Evolutionary conservation across 2,113 vertebrate genomes (phyloP), one percentile per base, ranked within the genome.

Genomic region (Eurystomus gularis): DNA sequence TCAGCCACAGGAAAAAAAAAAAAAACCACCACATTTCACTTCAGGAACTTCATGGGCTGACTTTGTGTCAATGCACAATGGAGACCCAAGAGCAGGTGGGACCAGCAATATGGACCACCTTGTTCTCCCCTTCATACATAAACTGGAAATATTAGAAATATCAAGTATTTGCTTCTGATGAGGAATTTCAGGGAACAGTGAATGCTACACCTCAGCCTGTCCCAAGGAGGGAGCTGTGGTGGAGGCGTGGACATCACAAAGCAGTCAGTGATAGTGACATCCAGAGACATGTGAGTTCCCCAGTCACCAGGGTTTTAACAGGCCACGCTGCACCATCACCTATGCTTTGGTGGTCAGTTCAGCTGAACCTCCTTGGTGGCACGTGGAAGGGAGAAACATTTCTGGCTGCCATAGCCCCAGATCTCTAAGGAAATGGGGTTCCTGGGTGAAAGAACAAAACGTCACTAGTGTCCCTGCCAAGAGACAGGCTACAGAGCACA

Each of bases 301-400:
- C 55, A 39, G 42, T 2, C 3, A 5, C 7, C 2, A 0, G 40
- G 31, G 15, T 21, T 3, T 58, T 52, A 85, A 35, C 0, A 0
- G 7, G 26, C 4, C 40, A 4, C 4, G 37, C 54, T 57, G 48
- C 14, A 68, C 48, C 70, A 58, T 6, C 66, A 79, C 42, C 77
- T 8, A 4, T 4, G 2, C 39, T 6, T 24, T 8, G 35, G 44
- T 10, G n/a, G 7, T 26, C 55, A 23, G 7, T 5, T 42, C 69
- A 66, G 60, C 31, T 13, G 60, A 19, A 37, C 19, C 64, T 86
- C 31, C 31, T 2, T 12, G 39, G 69, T 21, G 42, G 7, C 62
- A 88, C 17, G 7, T 0, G 7, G 73, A n/a, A 60, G 55, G 54
- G 33, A 68, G 29, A 28, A 58, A 33, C 19, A 7, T 6, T 55